A percentile compares a stretch with the other conserved stretches of the same genome.
These are phyloP conservation scores for Oostethus manadensis DNA, from an alignment of 2,113 vertebrate genomes.

Conservation along the genomic window DNA sequence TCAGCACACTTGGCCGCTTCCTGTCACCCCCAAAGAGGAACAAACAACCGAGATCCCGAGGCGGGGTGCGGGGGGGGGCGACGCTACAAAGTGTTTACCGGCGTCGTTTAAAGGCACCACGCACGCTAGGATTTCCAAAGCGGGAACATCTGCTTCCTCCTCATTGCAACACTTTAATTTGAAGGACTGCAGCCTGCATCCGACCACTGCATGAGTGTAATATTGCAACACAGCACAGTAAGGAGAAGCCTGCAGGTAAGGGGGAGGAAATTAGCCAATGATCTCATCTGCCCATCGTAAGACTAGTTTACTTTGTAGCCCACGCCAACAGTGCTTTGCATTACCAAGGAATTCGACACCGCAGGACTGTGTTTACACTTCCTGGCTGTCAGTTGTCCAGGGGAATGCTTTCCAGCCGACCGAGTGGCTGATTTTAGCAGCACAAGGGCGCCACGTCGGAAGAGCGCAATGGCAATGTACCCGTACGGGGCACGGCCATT, in stretches of 20 bases:
- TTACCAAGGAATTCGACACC: slow-evolving; percentile 30
- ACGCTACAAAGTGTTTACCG: slow-evolving; percentile 37
- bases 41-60: too few species aligned
- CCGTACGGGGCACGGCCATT: too few species aligned
- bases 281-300: slow-evolving; percentile 25
- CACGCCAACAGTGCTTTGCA: slow-evolving; percentile 51
- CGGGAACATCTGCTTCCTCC: slow-evolving; percentile 16
- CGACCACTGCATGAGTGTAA: too few species aligned
- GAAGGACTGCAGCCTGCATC: neutral
- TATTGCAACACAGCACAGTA: slow-evolving; percentile 42
- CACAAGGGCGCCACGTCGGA: neutral
- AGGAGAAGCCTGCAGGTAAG: slow-evolving; percentile 9
- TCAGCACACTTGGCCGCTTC: slow-evolving; percentile 32
- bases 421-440: neutral
- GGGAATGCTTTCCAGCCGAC: neutral
- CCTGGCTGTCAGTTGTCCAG: neutral
- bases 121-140: slow-evolving; percentile 60
- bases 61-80: too few species aligned
- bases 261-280: slow-evolving; percentile 6
- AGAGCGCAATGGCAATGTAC: too few species aligned
- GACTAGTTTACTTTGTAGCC: slow-evolving; percentile 18
- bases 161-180: slow-evolving; percentile 16
- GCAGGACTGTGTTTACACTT: slow-evolving; percentile 43
- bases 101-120: neutral
- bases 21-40: slow-evolving; percentile 32